Percentiles rank a stretch among this genome's conserved stretches.
phyloP scores from a whole-genome alignment of 2,888 invertebrate species.

The Hetaerina titia region DNA sequence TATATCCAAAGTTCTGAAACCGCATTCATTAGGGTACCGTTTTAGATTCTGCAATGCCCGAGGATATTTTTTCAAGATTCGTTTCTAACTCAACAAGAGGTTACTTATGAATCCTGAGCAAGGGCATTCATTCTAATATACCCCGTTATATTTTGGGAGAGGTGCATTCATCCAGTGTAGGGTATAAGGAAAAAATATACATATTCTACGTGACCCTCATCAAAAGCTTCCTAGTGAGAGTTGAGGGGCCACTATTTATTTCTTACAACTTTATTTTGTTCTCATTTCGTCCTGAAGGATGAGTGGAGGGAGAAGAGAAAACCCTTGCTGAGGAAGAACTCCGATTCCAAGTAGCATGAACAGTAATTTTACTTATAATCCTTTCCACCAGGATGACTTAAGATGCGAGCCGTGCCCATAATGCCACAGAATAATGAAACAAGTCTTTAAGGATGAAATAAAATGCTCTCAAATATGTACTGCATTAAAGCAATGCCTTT shows the following conservation, averaged over 20 bases:
- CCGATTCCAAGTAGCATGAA: background rate
- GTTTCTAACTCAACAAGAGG: background rate
- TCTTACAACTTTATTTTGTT: background rate
- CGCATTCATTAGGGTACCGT: background rate
- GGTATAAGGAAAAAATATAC: background rate
- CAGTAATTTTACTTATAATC: background rate
- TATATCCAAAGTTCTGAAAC: background rate
- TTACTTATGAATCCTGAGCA: background rate
- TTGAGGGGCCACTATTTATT: background rate
- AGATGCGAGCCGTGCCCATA: background rate
- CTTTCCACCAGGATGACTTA: background rate
- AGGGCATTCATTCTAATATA: background rate
- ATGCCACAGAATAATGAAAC: constrained; percentile 10
- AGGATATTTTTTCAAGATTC: background rate
- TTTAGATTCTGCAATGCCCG: background rate
- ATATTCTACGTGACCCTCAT: background rate
- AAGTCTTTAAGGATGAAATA: background rate
- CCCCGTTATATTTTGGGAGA: background rate
- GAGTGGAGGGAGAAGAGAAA: background rate
- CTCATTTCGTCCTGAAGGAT: background rate
- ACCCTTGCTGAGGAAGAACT: background rate
- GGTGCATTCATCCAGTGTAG: background rate
- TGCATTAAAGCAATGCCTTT: background rate
- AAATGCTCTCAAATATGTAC: background rate
- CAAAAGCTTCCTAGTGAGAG: background rate